Percentiles rank a stretch among this genome's conserved stretches.
Evolutionary conservation across 1,140 invertebrate species (phyloP).

Genomic region (Anthonomus grandis): DNA sequence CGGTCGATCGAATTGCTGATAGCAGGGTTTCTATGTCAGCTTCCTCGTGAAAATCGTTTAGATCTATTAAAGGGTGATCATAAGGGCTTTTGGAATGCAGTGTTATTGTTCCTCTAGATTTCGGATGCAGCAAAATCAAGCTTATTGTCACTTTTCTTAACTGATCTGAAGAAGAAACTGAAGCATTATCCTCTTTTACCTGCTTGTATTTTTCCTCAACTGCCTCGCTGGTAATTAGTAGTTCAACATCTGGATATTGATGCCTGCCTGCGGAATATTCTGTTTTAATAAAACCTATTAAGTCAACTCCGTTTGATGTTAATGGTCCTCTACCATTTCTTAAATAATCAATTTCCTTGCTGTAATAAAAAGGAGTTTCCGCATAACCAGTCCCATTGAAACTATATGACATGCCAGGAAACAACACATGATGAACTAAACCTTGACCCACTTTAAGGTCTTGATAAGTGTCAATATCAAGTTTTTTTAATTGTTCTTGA

Average conservation of each 20-base stretch:
- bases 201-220: neutral
- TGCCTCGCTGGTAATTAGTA: slow-evolving; percentile 22
- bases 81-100: slow-evolving; percentile 59
- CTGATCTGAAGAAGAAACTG: slow-evolving; percentile 7
- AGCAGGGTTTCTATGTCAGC: slow-evolving; percentile 35
- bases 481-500: slow-evolving; percentile 52
- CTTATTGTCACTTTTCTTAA: slow-evolving; percentile 37
- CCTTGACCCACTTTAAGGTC: slow-evolving; percentile 57
- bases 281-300: slow-evolving; percentile 49
- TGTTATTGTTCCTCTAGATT: slow-evolving; percentile 60
- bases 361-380: slow-evolving; percentile 22
- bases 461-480: slow-evolving; percentile 46
- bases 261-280: slow-evolving; percentile 34
- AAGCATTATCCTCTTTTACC: slow-evolving; percentile 13
- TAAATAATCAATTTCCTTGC: slow-evolving; percentile 43
- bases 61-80: slow-evolving; percentile 61
- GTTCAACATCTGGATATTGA: slow-evolving; percentile 58
- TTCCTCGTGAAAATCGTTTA: slow-evolving; percentile 62
- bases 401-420: slow-evolving; percentile 41
- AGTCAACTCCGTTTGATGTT: slow-evolving; percentile 47
- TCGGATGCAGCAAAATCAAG: slow-evolving; percentile 71
- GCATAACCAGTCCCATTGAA: slow-evolving; percentile 48
- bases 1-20: slow-evolving; percentile 26
- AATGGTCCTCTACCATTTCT: slow-evolving; percentile 50
- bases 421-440: slow-evolving; percentile 55